A percentile compares a stretch with the other conserved stretches of the same genome.
Evolutionary conservation across 2,113 vertebrate genomes (phyloP).

Genomic region (Malurus alboscapulatus): DNA sequence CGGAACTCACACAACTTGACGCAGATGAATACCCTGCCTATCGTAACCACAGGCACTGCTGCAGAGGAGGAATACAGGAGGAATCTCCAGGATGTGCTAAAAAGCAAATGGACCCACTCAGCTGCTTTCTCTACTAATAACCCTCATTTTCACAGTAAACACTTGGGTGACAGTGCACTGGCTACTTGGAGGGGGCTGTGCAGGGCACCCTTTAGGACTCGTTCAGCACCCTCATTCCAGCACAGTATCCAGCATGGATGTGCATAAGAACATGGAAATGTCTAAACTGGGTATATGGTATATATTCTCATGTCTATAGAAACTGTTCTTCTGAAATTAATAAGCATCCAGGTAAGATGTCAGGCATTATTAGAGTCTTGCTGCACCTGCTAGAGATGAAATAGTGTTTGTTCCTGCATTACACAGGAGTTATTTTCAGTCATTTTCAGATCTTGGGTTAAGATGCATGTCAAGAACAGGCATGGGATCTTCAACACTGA

Average conservation of each 20-base stretch:
- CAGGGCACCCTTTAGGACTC: neutral
- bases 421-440: neutral
- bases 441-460: neutral
- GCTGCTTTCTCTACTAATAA: neutral
- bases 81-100: neutral
- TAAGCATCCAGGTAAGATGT: neutral
- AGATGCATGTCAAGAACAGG: neutral
- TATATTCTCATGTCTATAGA: neutral
- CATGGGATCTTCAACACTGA: neutral
- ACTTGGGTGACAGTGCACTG: fast-evolving
- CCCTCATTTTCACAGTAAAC: neutral
- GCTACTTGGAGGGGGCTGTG: fast-evolving
- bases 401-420: neutral
- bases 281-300: too few species aligned
- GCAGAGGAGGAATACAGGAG: neutral
- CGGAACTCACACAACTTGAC: fast-evolving
- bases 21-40: too few species aligned
- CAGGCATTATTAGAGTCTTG: neutral
- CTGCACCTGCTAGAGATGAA: neutral
- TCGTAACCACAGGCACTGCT: too few species aligned
- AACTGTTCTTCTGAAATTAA: neutral
- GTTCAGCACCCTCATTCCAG: neutral
- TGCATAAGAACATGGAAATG: neutral
- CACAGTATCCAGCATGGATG: fast-evolving
- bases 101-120: neutral